Percentiles rank a stretch among this genome's conserved stretches.
These are phyloP conservation scores for Coregonus suidteri DNA, from an alignment of 2,797 vertebrate species.

Conservation along the genomic window DNA sequence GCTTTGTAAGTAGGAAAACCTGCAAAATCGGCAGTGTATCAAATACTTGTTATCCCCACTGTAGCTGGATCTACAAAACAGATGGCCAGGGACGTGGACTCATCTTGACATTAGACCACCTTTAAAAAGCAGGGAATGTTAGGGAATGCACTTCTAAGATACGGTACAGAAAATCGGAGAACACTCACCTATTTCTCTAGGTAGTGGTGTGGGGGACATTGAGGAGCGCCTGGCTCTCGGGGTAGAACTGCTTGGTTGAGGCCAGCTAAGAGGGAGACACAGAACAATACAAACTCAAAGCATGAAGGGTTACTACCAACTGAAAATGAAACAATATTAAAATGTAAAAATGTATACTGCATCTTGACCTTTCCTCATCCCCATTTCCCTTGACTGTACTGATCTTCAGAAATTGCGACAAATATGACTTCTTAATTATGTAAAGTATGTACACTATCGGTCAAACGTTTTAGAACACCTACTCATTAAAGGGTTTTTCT, in stretches of 20 bases:
- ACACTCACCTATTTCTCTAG: constrained; percentile 31
- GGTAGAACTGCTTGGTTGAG: not conserved
- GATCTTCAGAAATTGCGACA: too few species aligned
- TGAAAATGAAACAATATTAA: not conserved
- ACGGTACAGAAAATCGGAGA: not conserved
- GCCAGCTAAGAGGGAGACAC: not conserved
- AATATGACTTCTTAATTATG: too few species aligned
- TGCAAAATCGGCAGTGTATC: too few species aligned
- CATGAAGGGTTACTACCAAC: not conserved
- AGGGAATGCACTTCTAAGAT: not conserved
- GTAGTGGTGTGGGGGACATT: not conserved
- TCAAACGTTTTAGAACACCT: too few species aligned
- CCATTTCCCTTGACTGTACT: too few species aligned
- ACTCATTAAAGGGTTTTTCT: too few species aligned
- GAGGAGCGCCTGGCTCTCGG: not conserved
- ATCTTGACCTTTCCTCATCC: too few species aligned
- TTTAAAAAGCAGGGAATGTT: not conserved
- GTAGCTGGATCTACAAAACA: not conserved
- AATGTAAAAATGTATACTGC: too few species aligned
- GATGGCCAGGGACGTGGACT: not conserved
- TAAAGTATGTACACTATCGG: too few species aligned
- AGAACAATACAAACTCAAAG: not conserved
- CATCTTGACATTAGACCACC: not conserved
- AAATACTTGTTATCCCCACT: too few species aligned
- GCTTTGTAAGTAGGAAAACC: too few species aligned